Evolutionary conservation across 2,797 vertebrate genomes (phyloP), one percentile per base, ranked within the genome.

Genomic region (Clarias fuscus): DNA sequence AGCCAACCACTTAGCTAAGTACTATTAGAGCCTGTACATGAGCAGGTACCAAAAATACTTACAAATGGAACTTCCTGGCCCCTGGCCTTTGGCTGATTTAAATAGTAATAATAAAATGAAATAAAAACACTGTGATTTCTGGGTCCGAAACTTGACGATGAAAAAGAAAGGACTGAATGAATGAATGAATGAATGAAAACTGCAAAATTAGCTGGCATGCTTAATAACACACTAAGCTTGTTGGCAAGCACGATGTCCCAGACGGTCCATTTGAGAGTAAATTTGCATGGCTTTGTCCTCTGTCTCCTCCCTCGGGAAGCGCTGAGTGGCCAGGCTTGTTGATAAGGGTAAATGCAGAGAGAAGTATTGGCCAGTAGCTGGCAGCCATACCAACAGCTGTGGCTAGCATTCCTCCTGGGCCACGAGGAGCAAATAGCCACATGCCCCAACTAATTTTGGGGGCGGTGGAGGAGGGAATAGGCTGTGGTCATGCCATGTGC

Each of bases 351-450:
- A 58, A 81, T 79, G 58, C 70, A 79, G 79, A 83, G 43, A 71
- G 71, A 84, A 64, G 84, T 67, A 30, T 80, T 75, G 22, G 84
- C 82, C 83, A 82, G 68, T 85, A 87, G 91, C 91, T 72, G 84
- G 84, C 88, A 91, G 91, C 90, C 90, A 90, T 84, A 88, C 65
- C 85, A 86, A 87, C 92, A 93, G 91, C 91, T 90, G 90, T 77
- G 24, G 87, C 67, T 92, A 93, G 89, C 89, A 93, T 95, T 94
- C 90, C 91, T 86, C 84, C 86, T 90, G 84, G 62, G 89, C 89
- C 89, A 91, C 75, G 30, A 68, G 81, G 90, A 91, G 85, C 82
- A 94, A 93, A 92, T 91, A 91, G 92, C 84, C 87, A 84, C 91
- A 90, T 86, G 86, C 77, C 73, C 70, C 22, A 67, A 86, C 86